These are phyloP conservation scores for Botrylloides violaceus DNA, from an alignment of 23 tunicate species.

Conservation along the genomic window DNA sequence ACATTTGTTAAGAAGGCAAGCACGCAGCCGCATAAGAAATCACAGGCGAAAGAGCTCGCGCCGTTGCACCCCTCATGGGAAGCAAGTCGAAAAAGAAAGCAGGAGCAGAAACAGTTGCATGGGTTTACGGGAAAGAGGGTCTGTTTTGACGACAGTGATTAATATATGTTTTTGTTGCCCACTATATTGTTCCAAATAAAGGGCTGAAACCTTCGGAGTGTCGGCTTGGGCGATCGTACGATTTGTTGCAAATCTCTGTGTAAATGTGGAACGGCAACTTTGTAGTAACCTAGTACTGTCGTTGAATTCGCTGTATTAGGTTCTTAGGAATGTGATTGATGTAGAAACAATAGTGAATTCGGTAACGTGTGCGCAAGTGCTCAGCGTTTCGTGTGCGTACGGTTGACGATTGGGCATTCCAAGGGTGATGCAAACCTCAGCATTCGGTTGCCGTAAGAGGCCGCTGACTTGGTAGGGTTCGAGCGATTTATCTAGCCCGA, in stretches of 20 bases:
- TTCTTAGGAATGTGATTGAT: no score
- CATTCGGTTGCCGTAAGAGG: no score
- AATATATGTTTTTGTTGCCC: neutral
- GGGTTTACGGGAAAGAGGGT: conserved; percentile 45
- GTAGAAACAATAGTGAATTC: no score
- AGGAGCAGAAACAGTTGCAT: conserved; percentile 27
- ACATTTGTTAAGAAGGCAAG: neutral
- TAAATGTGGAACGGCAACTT: no score
- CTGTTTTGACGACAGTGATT: conserved; percentile 74
- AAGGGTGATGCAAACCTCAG: neutral
- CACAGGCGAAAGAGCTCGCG: neutral
- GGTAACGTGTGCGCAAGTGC: neutral
- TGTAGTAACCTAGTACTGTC: no score
- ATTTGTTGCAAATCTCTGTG: no score
- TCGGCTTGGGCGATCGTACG: no score
- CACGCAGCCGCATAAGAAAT: neutral
- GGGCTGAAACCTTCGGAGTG: no score
- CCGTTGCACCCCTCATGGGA: conserved; percentile 72
- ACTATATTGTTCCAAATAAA: no score
- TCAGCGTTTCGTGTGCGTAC: neutral
- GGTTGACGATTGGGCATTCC: neutral
- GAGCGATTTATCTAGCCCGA: no score
- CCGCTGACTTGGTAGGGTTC: no score
- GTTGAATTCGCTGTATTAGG: no score
- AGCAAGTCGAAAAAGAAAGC: conserved; percentile 56